A percentile compares a stretch with the other conserved stretches of the same genome.
These are phyloP conservation scores for Sparus aurata DNA, from an alignment of 2,797 vertebrate species.

Conservation along the genomic window DNA sequence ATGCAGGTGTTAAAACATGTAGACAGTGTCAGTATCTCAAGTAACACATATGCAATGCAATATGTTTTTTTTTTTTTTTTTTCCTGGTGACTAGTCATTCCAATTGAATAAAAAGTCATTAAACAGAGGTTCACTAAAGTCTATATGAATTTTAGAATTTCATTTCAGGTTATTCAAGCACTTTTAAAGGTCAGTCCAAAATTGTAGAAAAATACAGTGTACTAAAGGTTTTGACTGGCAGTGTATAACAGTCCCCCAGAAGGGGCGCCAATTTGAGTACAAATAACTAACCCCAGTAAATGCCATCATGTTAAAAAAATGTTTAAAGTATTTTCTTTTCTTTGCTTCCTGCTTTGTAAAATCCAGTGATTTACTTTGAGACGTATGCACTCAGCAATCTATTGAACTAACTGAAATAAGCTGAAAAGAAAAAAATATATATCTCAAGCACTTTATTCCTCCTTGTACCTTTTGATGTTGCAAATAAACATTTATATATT, in stretches of 20 bases:
- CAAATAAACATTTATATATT: constrained; percentile 80
- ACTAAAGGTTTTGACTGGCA: constrained; percentile 26
- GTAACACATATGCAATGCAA: background rate
- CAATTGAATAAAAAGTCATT: background rate
- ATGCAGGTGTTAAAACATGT: background rate
- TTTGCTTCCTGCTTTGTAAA: constrained; percentile 66
- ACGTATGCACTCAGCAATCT: constrained; percentile 39
- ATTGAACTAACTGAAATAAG: constrained; percentile 31
- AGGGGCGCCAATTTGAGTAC: constrained; percentile 1
- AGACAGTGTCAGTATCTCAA: background rate
- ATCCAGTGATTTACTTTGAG: constrained; percentile 27
- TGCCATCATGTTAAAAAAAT: constrained; percentile 23
- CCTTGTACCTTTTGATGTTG: constrained; percentile 72
- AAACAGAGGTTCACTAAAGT: background rate
- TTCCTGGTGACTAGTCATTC: background rate
- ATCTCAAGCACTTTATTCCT: constrained; percentile 79
- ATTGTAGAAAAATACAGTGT: background rate
- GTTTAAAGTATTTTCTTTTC: constrained; percentile 23
- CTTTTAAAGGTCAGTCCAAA: background rate
- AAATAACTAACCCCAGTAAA: constrained; percentile 15
- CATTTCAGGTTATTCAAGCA: background rate
- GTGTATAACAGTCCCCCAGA: constrained; percentile 4
- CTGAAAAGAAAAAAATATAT: constrained; percentile 15
- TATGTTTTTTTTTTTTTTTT: background rate
- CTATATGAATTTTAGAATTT: background rate